These are phyloP conservation scores for Ictalurus furcatus DNA, from an alignment of 2,113 vertebrate genomes.

Conservation along the genomic window DNA sequence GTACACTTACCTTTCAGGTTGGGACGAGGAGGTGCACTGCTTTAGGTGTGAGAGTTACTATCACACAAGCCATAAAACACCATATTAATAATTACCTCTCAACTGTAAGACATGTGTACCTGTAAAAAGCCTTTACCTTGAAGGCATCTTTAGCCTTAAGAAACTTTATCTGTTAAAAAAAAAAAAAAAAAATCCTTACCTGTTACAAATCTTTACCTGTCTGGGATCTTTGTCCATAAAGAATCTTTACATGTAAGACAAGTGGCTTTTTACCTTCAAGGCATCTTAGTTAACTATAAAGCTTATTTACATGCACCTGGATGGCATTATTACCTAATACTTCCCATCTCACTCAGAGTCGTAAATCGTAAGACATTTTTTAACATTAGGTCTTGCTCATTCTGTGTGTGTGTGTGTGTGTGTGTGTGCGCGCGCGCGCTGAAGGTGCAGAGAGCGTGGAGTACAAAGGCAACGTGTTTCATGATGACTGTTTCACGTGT, in stretches of 20 bases:
- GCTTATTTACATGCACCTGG: background rate
- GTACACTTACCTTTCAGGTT: constrained; percentile 61
- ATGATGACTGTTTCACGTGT: constrained; percentile 94
- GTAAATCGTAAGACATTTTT: no score
- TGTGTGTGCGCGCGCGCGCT: background rate
- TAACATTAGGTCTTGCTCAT: background rate
- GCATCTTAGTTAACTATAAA: background rate
- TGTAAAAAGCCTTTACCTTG: background rate
- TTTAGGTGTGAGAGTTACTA: background rate
- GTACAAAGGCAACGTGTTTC: constrained; percentile 93
- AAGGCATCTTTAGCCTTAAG: background rate
- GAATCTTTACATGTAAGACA: background rate
- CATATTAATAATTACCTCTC: background rate
- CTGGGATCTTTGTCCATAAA: background rate
- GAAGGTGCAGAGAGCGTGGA: constrained; percentile 89
- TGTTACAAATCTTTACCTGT: background rate
- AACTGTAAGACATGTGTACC: background rate
- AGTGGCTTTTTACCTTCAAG: background rate
- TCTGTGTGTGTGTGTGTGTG: background rate
- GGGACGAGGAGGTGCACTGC: background rate
- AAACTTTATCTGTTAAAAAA: background rate
- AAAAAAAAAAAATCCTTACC: no score
- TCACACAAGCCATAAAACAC: background rate
- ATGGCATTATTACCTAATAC: background rate
- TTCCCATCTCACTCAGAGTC: background rate